Conservation (phyloP, 1,140 invertebrate species). For the Propsilocerus akamusi region DNA sequence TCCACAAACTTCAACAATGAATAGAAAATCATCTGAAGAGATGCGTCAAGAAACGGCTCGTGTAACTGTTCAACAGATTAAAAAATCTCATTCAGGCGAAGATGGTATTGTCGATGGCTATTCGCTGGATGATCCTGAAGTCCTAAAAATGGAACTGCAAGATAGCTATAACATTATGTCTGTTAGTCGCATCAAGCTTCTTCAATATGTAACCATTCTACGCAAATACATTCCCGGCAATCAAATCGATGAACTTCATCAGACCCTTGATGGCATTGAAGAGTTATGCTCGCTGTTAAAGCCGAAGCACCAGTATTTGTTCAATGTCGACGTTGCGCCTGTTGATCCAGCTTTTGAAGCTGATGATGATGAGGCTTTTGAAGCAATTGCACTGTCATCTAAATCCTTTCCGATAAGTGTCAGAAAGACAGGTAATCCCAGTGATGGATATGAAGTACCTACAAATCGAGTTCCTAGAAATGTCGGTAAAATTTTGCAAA, state of each 20-base stretch:
- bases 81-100: slow-evolving; percentile 6
- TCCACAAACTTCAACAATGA: not conserved
- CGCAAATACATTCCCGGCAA: slow-evolving; percentile 14
- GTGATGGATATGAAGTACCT: not conserved
- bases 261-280: slow-evolving; percentile 25
- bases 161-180: slow-evolving; percentile 24
- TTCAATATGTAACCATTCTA: slow-evolving; percentile 20
- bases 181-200: slow-evolving; percentile 21
- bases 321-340: slow-evolving; percentile 12
- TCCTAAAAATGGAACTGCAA: slow-evolving; percentile 22
- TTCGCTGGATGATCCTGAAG: slow-evolving; percentile 19
- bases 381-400: no score
- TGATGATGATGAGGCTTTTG: slow-evolving; percentile 15
- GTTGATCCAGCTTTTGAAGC: slow-evolving; percentile 22
- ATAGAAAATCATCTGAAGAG: not conserved
- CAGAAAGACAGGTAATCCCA: no score
- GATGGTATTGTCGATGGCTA: slow-evolving; percentile 17
- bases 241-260: slow-evolving; percentile 15
- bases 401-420: no score
- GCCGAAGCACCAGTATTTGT: slow-evolving; percentile 16
- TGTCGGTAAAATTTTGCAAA: not conserved
- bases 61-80: slow-evolving; percentile 12
- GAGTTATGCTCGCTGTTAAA: slow-evolving; percentile 23
- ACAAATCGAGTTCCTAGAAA: not conserved
- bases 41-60: slow-evolving; percentile 8